phyloP scores from a whole-genome alignment of 2,888 invertebrate species.

The Leptopilina syphax region DNA sequence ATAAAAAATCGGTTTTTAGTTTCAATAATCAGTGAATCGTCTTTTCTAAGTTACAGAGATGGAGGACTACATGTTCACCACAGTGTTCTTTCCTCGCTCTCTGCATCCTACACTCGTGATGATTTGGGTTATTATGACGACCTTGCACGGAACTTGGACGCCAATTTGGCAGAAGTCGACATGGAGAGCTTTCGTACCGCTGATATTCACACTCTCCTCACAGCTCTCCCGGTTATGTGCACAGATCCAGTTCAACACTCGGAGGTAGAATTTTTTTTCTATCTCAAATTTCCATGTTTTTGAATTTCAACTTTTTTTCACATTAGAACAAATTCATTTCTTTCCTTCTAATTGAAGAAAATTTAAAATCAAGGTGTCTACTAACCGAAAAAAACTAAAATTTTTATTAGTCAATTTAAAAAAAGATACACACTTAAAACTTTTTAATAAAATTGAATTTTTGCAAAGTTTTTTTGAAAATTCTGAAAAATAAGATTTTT shows the following conservation, averaged over 20 bases:
- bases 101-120: constrained; percentile 87
- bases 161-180: constrained; percentile 95
- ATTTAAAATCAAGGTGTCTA: no score
- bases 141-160: constrained; percentile 91
- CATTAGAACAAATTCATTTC: no score
- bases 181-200: constrained; percentile 96
- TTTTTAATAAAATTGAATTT: no score
- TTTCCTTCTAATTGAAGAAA: no score
- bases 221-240: constrained; percentile 85
- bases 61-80: constrained; percentile 86
- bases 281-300: not conserved
- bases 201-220: constrained; percentile 92
- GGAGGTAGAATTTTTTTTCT: constrained; percentile 63
- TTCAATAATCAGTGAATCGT: constrained; percentile 1
- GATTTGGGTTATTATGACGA: constrained; percentile 87
- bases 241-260: constrained; percentile 75
- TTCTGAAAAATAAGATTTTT: no score
- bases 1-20: constrained; percentile 15
- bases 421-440: no score
- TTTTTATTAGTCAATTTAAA: no score
- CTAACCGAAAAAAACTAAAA: no score
- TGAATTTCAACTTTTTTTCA: not conserved
- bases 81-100: constrained; percentile 89
- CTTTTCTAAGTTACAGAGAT: constrained; percentile 84
- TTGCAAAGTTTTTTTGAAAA: no score